Evolutionary conservation across 2,888 invertebrate species (phyloP).

Genomic region (Agrochola circellaris): DNA sequence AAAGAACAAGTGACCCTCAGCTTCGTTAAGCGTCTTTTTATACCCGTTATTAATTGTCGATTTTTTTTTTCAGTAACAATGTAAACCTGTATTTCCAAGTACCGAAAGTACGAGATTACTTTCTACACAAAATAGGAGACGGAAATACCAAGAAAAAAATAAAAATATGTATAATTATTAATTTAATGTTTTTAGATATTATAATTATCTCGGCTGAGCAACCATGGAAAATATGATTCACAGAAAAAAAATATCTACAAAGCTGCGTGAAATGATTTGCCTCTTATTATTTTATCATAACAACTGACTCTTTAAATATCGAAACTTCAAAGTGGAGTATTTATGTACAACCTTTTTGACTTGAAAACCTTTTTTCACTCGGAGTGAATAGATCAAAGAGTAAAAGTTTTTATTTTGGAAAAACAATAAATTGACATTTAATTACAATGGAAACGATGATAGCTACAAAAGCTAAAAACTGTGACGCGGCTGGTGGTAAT

Average conservation of each 20-base stretch:
- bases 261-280: neutral
- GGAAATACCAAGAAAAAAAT: neutral
- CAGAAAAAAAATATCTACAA: neutral
- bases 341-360: neutral
- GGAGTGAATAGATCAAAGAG: neutral
- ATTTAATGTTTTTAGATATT: neutral
- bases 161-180: neutral
- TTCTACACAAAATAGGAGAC: neutral
- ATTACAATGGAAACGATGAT: too few relatives aligned
- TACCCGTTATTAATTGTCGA: neutral
- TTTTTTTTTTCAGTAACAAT: neutral
- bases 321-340: neutral
- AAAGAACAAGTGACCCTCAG: neutral
- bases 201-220: too few relatives aligned
- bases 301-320: neutral
- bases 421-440: too few relatives aligned
- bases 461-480: too few relatives aligned
- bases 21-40: neutral
- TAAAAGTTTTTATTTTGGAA: too few relatives aligned
- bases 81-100: neutral
- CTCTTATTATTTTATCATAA: neutral
- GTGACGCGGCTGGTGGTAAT: too few relatives aligned
- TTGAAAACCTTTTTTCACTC: neutral
- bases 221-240: constrained; percentile 2
- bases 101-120: neutral